phyloP scores from a whole-genome alignment of 2,888 invertebrate genomes.

The Lysandra bellargus region DNA sequence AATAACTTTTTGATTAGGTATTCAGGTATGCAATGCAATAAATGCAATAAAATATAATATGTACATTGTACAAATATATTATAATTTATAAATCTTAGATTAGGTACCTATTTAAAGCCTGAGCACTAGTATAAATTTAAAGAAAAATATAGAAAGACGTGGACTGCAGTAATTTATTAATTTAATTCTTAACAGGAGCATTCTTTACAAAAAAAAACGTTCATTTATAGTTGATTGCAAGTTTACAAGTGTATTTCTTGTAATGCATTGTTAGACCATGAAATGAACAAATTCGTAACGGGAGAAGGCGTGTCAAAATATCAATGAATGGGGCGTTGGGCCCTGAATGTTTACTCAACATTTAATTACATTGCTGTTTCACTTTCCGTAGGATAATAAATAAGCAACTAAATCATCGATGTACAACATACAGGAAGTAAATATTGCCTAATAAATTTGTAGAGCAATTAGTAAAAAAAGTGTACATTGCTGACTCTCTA shows the following conservation, averaged over 20 bases:
- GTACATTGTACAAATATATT: no score
- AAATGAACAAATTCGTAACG: slow-evolving; percentile 48
- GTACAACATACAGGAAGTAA: background rate
- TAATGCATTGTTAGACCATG: slow-evolving; percentile 20
- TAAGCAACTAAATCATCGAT: background rate
- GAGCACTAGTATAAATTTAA: background rate
- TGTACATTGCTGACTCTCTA: slow-evolving; percentile 36
- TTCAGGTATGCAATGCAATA: no score
- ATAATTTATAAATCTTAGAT: no score
- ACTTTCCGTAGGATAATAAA: background rate
- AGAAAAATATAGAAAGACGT: background rate
- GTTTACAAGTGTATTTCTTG: background rate
- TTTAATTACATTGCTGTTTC: background rate
- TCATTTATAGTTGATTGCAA: background rate
- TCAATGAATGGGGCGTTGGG: slow-evolving; percentile 48
- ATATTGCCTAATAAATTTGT: background rate
- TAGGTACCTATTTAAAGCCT: no score
- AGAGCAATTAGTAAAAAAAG: background rate
- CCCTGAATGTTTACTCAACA: background rate
- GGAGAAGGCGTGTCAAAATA: slow-evolving; percentile 52
- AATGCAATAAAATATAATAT: no score
- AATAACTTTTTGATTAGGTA: no score
- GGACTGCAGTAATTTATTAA: no score
- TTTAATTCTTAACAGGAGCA: background rate
- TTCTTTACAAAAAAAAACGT: background rate